A percentile compares a stretch with the other conserved stretches of the same genome.
These are phyloP conservation scores for Schizothorax lantsangensis DNA, from an alignment of 2,797 vertebrate species.

Conservation along the genomic window DNA sequence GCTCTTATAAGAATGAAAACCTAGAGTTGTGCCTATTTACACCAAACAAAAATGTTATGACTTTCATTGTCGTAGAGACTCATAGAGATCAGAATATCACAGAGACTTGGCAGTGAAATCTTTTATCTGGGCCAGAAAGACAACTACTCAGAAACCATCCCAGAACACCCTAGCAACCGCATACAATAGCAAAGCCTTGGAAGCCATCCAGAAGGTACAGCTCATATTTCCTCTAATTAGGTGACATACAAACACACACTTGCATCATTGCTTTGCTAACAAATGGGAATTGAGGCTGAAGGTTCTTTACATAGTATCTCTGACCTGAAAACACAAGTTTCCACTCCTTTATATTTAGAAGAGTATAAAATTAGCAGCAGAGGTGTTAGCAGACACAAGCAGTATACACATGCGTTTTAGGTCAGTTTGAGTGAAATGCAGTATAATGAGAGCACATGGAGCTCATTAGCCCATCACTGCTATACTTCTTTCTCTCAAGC, in stretches of 20 bases:
- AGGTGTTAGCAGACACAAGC: not conserved
- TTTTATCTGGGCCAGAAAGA: not conserved
- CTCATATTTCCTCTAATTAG: not conserved
- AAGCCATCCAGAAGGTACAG: not conserved
- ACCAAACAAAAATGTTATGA: not conserved
- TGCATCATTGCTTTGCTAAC: slow-evolving; percentile 20
- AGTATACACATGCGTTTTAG: not conserved
- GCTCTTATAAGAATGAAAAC: not conserved
- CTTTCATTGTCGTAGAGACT: not conserved
- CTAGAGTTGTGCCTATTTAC: not conserved
- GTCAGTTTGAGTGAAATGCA: not conserved
- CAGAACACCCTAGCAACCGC: not conserved
- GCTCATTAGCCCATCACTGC: not conserved
- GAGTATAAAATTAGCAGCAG: not conserved
- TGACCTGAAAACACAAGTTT: slow-evolving; percentile 40
- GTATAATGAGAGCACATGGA: slow-evolving; percentile 1
- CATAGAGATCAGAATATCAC: not conserved
- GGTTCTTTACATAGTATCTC: slow-evolving; percentile 15
- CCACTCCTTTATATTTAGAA: slow-evolving; percentile 21
- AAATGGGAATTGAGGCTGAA: not conserved
- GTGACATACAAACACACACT: slow-evolving; percentile 18
- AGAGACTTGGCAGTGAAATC: not conserved
- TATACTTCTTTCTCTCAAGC: not conserved
- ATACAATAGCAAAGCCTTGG: not conserved
- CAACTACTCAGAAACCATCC: not conserved